Evolutionary conservation across 2,888 invertebrate species (phyloP), one percentile per base, ranked within the genome.

Genomic region (Sinhomidia bicolor): DNA sequence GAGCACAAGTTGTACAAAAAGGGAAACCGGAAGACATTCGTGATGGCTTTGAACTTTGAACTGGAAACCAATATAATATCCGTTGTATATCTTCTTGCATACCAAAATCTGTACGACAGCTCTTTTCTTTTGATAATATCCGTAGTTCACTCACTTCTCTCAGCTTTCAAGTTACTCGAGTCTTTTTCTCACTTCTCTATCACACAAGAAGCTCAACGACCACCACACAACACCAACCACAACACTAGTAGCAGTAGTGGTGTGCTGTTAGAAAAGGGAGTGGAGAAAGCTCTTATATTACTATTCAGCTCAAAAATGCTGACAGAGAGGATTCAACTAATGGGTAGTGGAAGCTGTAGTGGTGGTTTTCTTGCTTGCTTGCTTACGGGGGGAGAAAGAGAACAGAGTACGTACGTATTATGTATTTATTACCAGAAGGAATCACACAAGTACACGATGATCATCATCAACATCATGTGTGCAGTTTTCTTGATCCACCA

Each of bases 1-100:
- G 60, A 60, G 41, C 20, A 41, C 41, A 26, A 60, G 60, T 60
- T 79, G 79, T 79, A 79, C 57, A 79, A 65, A 65, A 71, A 76
- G 87, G 76, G 76, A 88, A 88, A 88, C 88, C 83, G 82, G 78
- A 88, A 88, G 88, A 88, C 88, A 88, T 88, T 83, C 68, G 88
- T 82, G 79, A 89, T 89, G 89, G 87, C 83, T 82, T 89, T 89
- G 86, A 86, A 89, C 89, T 89, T 89, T 89, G 89, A 89, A 86
- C 86, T 89, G 89, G 83, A 89, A 89, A 88, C 88, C 88, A 88
- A 88, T 88, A 88, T 88, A 88, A 88, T 88, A 88, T 88, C 88
- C 88, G 88, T 68, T 83, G 47, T 36, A n/a, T 68, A 82, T 65
- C 68, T 51, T 65, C 68, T 51, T 68, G 82, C 68, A 82, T 68